These are phyloP conservation scores for Tortricodes alternella DNA, from an alignment of 2,888 invertebrate species.

Conservation along the genomic window DNA sequence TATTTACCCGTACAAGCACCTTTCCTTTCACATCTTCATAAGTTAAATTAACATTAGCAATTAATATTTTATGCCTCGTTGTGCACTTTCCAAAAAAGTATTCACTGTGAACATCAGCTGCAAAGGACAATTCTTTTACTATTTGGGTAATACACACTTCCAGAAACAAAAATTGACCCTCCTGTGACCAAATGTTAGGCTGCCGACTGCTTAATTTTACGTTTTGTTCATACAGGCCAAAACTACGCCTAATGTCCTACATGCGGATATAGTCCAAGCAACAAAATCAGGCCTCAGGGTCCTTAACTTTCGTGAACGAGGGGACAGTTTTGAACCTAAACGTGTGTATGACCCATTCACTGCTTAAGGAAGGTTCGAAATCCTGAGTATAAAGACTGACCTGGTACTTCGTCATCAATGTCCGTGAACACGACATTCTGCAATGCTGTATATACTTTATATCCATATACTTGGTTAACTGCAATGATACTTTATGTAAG, in stretches of 20 bases:
- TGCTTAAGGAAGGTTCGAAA: background rate
- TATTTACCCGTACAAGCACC: background rate
- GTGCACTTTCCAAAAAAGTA: slow-evolving; percentile 36
- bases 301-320: too few species aligned
- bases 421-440: slow-evolving; percentile 33
- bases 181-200: too few species aligned
- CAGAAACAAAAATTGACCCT: too few species aligned
- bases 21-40: background rate
- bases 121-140: slow-evolving; percentile 10
- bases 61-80: slow-evolving; percentile 5
- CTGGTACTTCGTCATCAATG: slow-evolving; percentile 16
- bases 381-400: slow-evolving; percentile 10
- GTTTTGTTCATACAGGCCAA: too few species aligned
- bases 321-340: too few species aligned
- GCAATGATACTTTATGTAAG: too few species aligned
- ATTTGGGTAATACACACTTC: too few species aligned
- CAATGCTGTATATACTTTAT: slow-evolving; percentile 21
- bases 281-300: too few species aligned
- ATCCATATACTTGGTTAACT: background rate
- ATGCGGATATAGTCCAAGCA: too few species aligned
- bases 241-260: too few species aligned
- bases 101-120: slow-evolving; percentile 35
- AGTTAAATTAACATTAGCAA: background rate
- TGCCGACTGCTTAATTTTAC: too few species aligned
- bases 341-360: background rate